Conservation (phyloP, 2,888 invertebrate species). For the Achlya flavicornis region DNA sequence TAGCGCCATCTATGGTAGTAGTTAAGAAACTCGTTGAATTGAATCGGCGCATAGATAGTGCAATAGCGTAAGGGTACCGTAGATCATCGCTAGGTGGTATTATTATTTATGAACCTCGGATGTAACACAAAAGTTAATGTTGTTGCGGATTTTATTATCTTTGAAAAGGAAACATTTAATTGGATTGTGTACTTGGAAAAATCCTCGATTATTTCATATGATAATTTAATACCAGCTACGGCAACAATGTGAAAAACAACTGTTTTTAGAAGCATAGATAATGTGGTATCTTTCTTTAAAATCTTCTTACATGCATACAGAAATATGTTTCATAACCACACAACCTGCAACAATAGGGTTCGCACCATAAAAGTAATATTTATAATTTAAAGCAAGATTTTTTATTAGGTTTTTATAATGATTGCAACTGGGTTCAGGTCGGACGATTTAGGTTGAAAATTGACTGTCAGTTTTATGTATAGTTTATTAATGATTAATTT, state of each 20-base stretch:
- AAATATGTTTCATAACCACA: constrained; percentile 4
- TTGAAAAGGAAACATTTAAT: constrained; percentile 16
- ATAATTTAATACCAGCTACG: background rate
- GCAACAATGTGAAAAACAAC: constrained; percentile 9
- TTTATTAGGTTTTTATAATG: background rate
- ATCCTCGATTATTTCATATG: background rate
- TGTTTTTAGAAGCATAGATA: constrained; percentile 2
- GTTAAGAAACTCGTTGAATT: constrained; percentile 5
- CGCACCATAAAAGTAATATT: background rate
- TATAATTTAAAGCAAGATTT: background rate
- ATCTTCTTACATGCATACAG: constrained; percentile 8
- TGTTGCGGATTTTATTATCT: constrained; percentile 22
- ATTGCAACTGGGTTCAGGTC: no score
- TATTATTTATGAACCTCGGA: constrained; percentile 23
- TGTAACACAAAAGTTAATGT: constrained; percentile 26
- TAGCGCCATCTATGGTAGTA: constrained; percentile 56
- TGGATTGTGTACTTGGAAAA: constrained; percentile 9
- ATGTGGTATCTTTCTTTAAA: background rate
- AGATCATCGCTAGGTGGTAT: constrained; percentile 34
- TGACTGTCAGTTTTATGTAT: background rate
- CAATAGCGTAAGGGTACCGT: constrained; percentile 11
- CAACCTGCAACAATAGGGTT: constrained; percentile 17
- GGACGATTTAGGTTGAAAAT: background rate
- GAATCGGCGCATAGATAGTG: background rate
- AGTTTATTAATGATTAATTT: no score